Evolutionary conservation across 30 jellyfish, hydroid and myxozoan species (phyloP).

Genomic region (Turritopsis rubra): DNA sequence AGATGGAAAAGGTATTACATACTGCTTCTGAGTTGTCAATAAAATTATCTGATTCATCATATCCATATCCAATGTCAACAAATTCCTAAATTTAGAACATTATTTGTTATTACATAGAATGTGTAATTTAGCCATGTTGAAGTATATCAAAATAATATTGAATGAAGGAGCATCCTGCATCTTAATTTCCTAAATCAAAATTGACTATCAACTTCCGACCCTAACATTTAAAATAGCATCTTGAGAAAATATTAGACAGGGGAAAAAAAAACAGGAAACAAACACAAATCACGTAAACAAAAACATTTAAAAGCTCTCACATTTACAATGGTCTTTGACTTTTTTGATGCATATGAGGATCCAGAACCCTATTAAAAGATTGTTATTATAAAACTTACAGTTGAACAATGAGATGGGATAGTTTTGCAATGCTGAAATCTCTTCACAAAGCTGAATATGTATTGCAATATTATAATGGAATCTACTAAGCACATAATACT

Average conservation of each 20-base stretch:
- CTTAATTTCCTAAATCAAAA: too few species aligned
- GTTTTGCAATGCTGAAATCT: too few species aligned
- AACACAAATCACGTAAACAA: too few species aligned
- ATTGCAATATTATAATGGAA: too few species aligned
- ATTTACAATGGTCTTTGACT: neutral
- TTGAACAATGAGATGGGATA: neutral
- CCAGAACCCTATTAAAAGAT: neutral
- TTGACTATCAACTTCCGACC: too few species aligned
- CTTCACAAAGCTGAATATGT: too few species aligned
- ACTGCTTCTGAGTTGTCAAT: constrained; percentile 98
- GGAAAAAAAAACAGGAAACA: neutral
- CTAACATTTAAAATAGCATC: too few species aligned
- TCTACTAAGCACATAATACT: too few species aligned
- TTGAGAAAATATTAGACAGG: neutral
- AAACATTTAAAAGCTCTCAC: neutral
- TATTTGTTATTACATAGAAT: too few species aligned
- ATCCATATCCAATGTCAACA: constrained; percentile 93
- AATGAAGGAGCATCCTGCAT: too few species aligned
- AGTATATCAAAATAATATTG: too few species aligned
- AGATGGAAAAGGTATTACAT: constrained; percentile 5
- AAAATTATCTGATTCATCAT: constrained; percentile 89
- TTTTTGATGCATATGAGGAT: neutral
- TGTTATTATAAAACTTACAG: neutral
- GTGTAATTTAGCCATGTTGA: too few species aligned
- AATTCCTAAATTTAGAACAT: constrained; percentile 3